Base-by-base conservation (phyloP, 1,140 invertebrate genomes). In the Liolophura sinensis region DNA sequence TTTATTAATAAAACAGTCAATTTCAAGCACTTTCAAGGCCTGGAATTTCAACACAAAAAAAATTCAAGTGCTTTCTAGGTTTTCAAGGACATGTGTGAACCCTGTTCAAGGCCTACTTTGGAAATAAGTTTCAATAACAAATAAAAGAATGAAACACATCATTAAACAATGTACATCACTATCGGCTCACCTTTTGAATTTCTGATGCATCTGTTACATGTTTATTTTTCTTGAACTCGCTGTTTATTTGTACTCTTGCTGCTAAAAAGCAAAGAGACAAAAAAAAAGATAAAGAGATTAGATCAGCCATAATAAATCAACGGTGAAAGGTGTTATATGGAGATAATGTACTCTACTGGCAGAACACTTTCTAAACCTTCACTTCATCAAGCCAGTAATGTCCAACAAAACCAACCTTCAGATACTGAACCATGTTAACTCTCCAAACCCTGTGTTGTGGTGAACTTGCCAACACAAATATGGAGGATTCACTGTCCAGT, bases 221-320 rank as follows among this genome's bases (percentile, higher is more conserved):
- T 69, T 70, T 73, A 50, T 73, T 67, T 15, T 72, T 73, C 60
- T 62, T 76, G 52, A 77, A 79, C 71, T 77, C 75, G 46, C 59
- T 56, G 64, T 77, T 77, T 46, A 79, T 75, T 55, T 76, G 74
- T 1, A 61, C 63, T 62, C 72, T 40, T 5, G 61, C 61, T 63
- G 61, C 77, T 79, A 68, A 18, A n/a, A 72, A 67, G n/a, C 60
- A 64, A 61, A 71, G 22, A 69, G 27, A 18, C 25, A 15, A 60
- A 18, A 62, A 3, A 40, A 40, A 40, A n/a, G n/a, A 40, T 9
- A 40, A 40, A 40, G 31, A 40, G 9, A 40, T 40, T 40, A 40
- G 9, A 40, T 5, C 31, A 40, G 31, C 31, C 31, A 40, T 40
- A 40, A 5, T 3, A 40, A 40, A 40, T 40, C 31, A 40, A 3